A percentile compares a stretch with the other conserved stretches of the same genome.
These are phyloP conservation scores for Silurus lanzhouensis DNA, from an alignment of 2,797 vertebrate species.

Conservation along the genomic window DNA sequence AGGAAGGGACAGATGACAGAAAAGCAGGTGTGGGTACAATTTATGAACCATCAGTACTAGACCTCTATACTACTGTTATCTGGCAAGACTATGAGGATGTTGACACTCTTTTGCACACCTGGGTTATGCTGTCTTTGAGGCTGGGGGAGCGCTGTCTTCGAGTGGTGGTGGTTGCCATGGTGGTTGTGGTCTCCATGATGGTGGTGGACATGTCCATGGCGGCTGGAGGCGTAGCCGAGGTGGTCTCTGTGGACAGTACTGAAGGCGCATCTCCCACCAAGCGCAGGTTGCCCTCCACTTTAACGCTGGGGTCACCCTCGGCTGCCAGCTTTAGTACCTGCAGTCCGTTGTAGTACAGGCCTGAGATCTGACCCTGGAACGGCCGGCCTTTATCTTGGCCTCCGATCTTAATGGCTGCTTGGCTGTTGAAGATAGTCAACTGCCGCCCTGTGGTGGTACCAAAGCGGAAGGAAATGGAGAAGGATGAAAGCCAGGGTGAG, in stretches of 20 bases:
- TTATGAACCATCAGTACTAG: not conserved
- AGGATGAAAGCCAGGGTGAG: constrained; percentile 52
- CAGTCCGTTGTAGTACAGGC: constrained; percentile 95
- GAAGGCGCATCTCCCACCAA: constrained; percentile 90
- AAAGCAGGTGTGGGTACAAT: not conserved
- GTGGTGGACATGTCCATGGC: constrained; percentile 93
- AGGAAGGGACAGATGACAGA: not conserved
- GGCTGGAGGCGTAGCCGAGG: constrained; percentile 86
- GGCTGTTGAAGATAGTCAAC: constrained; percentile 97
- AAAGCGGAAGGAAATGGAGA: constrained; percentile 37
- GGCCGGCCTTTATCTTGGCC: constrained; percentile 89
- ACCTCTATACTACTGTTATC: not conserved
- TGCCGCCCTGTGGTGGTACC: constrained; percentile 81
- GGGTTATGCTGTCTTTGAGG: constrained; percentile 89
- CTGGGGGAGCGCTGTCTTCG: constrained; percentile 91
- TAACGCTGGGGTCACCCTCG: constrained; percentile 89
- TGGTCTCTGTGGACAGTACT: constrained; percentile 85
- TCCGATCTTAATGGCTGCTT: constrained; percentile 93
- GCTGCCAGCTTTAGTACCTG: constrained; percentile 94
- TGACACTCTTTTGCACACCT: constrained; percentile 70
- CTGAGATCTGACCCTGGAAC: constrained; percentile 96
- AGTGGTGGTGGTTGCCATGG: constrained; percentile 95
- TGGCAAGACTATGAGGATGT: not conserved
- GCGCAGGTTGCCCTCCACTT: constrained; percentile 88
- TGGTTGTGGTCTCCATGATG: constrained; percentile 97